These are phyloP conservation scores for Adoxophyes honmai DNA, from an alignment of 1,140 invertebrate genomes.

Conservation along the genomic window DNA sequence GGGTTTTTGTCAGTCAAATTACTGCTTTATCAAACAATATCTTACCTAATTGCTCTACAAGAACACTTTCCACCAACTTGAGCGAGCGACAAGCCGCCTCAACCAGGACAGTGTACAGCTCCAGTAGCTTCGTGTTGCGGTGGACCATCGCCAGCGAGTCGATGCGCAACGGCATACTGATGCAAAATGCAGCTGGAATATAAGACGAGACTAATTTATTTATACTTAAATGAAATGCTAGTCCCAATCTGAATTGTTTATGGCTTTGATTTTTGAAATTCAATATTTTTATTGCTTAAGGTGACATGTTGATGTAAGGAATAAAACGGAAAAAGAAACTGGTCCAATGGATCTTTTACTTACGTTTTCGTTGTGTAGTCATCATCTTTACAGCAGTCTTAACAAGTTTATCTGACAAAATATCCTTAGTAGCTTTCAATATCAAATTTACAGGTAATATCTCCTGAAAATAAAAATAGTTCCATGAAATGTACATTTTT, in stretches of 20 bases:
- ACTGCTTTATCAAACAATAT: too few relatives aligned
- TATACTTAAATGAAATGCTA: too few relatives aligned
- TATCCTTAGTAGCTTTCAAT: conserved; percentile 70
- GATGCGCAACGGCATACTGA: conserved; percentile 80
- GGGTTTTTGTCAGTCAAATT: too few relatives aligned
- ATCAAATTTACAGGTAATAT: conserved; percentile 68
- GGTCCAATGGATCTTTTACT: conserved; percentile 31
- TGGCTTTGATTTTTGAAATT: too few relatives aligned
- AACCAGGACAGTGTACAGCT: conserved; percentile 84
- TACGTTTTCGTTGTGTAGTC: conserved; percentile 75
- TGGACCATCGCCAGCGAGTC: conserved; percentile 85
- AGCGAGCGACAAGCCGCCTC: conserved; percentile 85
- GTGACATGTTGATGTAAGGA: too few relatives aligned
- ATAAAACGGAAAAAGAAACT: too few relatives aligned
- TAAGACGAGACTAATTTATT: conserved; percentile 23
- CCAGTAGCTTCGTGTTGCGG: conserved; percentile 78
- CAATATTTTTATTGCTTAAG: too few relatives aligned
- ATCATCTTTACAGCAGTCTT: conserved; percentile 76
- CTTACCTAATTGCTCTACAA: conserved; percentile 77
- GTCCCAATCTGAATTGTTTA: too few relatives aligned
- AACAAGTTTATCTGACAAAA: conserved; percentile 66
- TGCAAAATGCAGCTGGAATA: conserved; percentile 69
- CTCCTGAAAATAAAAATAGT: conserved; percentile 54
- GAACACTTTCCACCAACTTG: conserved; percentile 79
- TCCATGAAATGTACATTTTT: too few relatives aligned